Evolutionary conservation across 2,888 invertebrate genomes (phyloP).

Genomic region (Athripsodes cinereus): DNA sequence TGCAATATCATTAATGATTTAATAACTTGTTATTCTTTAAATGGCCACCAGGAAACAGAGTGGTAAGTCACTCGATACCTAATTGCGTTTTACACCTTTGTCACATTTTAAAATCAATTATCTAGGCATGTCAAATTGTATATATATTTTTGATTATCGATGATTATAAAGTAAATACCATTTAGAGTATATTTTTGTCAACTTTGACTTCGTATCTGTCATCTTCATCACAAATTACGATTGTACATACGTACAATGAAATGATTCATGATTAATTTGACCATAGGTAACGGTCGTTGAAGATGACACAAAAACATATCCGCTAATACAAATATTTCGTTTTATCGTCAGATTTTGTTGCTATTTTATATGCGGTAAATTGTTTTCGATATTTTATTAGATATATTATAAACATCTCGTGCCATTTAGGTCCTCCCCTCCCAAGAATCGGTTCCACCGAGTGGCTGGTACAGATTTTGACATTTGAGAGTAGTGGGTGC

Average conservation of each 20-base stretch:
- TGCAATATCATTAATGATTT: neutral
- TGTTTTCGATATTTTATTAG: too few relatives aligned
- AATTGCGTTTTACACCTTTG: constrained; percentile 4
- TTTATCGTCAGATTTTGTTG: too few relatives aligned
- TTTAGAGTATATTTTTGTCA: neutral
- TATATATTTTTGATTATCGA: neutral
- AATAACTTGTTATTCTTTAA: neutral
- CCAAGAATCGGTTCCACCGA: constrained; percentile 4
- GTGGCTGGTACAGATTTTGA: constrained; percentile 12
- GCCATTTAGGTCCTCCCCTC: neutral
- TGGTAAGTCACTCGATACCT: constrained; percentile 8
- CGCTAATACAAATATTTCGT: too few relatives aligned
- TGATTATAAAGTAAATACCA: too few relatives aligned
- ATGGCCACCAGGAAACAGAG: constrained; percentile 16
- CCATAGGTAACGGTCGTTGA: too few relatives aligned
- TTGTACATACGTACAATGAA: too few relatives aligned
- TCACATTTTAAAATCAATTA: neutral
- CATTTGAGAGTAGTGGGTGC: neutral
- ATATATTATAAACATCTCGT: too few relatives aligned
- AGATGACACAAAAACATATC: too few relatives aligned
- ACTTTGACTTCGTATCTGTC: neutral
- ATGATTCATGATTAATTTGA: too few relatives aligned
- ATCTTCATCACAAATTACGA: too few relatives aligned
- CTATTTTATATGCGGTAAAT: too few relatives aligned
- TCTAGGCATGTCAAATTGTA: neutral